Base-by-base conservation (phyloP, 2,888 invertebrate genomes). In the Drosophila koepferae region DNA sequence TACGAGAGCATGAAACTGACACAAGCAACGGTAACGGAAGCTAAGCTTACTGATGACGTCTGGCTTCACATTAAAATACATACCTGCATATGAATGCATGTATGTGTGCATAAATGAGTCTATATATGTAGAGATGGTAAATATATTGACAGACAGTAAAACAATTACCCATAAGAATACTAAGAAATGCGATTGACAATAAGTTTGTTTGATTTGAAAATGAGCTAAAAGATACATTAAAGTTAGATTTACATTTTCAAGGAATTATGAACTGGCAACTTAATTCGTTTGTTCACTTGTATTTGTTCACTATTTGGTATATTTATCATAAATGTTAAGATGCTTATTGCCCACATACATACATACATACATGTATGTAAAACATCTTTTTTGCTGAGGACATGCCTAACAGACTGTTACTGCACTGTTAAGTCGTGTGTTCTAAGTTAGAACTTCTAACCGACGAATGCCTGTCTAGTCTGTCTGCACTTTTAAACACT, bases 1-100 rank as follows among this genome's bases (percentile, higher is more conserved):
- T 66, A 49, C 41, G 55, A 76, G 59, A 60, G 74, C 40, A 58
- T 65, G 51, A 54, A 59, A 56, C 40, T 48, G 63, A 62, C 59
- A 63, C 34, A 44, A 44, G 49, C 51, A 62, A 67, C 44, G 56
- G 63, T 64, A 81, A 77, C 73, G 78, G 81, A 86, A 88, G 79
- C 89, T 78, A 40, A 78, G 79, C 81, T 82, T 72, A 65, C 68
- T 53, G 55, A 74, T 77, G 87, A 79, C 70, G 78, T 68, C 78
- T 74, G 53, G 63, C 46, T 28, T 31, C 40, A 66, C 54, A 69
- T 16, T 49, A 48, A 65, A 18, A 63, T 63, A 40, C 36, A 48
- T 38, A 59, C 44, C 53, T 46, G 60, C 12, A 41, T 51, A 44
- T 23, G 23, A 41, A 53, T 28, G 38, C 14, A 60, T 43, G 18